phyloP scores from a whole-genome alignment of 2,113 vertebrate genomes.

The Psittacus erithacus region DNA sequence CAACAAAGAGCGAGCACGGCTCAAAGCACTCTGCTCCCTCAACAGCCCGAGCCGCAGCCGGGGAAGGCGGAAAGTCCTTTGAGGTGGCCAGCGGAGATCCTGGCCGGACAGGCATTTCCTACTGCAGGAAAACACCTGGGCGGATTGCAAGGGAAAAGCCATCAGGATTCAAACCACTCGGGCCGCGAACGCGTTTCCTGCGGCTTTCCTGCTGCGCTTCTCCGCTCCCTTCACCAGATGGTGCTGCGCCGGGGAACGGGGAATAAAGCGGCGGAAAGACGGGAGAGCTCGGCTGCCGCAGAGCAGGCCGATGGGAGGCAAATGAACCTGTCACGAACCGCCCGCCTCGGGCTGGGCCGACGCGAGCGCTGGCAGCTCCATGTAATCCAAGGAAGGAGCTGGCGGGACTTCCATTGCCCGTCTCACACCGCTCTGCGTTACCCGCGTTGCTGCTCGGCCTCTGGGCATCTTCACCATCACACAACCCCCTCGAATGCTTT shows the following conservation, averaged over 20 bases:
- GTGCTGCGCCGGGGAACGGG: background rate
- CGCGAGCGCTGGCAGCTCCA: background rate
- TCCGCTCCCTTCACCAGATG: background rate
- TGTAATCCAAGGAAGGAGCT: background rate
- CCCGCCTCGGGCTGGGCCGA: background rate
- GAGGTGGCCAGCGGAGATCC: rapidly evolving
- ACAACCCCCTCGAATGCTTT: background rate
- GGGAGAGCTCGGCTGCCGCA: background rate
- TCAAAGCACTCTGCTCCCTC: background rate
- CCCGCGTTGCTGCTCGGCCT: background rate
- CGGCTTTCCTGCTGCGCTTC: background rate
- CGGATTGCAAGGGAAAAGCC: background rate
- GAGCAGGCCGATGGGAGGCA: background rate
- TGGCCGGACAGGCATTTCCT: background rate
- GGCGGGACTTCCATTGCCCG: background rate
- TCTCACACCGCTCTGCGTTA: rapidly evolving
- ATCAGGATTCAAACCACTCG: background rate
- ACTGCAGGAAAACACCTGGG: background rate
- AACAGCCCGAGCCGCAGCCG: rapidly evolving
- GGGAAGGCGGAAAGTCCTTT: background rate
- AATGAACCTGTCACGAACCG: background rate
- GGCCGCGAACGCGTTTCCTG: background rate
- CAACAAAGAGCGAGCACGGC: background rate
- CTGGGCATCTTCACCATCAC: rapidly evolving
- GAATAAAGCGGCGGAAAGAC: rapidly evolving